Evolutionary conservation across 2,888 invertebrate species (phyloP).

Genomic region (Parascotia fuliginaria): DNA sequence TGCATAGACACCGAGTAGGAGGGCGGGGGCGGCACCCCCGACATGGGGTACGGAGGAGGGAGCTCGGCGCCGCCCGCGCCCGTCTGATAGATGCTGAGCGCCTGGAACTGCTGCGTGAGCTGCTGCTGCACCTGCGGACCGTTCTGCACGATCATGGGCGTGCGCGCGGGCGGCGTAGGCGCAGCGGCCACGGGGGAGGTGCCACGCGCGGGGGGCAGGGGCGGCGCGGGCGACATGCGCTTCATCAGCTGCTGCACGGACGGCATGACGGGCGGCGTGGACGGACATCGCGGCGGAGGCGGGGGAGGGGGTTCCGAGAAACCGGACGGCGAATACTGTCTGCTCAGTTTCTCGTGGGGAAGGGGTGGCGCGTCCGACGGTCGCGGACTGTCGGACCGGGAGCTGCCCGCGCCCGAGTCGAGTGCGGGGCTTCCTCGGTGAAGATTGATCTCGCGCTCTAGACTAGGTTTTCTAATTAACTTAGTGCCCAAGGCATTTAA

Average conservation of each 20-base stretch:
- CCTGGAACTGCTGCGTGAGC: conserved; percentile 95
- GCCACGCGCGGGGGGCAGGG: conserved; percentile 87
- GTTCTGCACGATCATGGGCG: conserved; percentile 93
- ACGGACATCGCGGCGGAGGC: conserved; percentile 90
- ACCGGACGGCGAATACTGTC: conserved; percentile 90
- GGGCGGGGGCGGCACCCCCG: conserved; percentile 90
- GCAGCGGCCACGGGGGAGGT: conserved; percentile 91
- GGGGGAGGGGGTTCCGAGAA: conserved; percentile 89
- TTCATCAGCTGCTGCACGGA: conserved; percentile 84
- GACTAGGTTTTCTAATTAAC: conserved; percentile 94
- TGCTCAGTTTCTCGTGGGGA: conserved; percentile 87
- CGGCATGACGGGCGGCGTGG: conserved; percentile 89
- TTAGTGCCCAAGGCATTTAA: conserved; percentile 88
- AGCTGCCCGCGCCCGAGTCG: conserved; percentile 95
- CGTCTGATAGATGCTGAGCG: conserved; percentile 90
- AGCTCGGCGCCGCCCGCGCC: conserved; percentile 87
- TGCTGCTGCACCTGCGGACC: conserved; percentile 94
- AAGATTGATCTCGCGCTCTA: conserved; percentile 92
- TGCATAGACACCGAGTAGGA: conserved; percentile 95
- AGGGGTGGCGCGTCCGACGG: conserved; percentile 86
- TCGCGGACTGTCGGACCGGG: conserved; percentile 95
- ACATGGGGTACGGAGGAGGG: conserved; percentile 89
- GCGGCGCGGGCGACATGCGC: conserved; percentile 88
- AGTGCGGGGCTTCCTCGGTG: conserved; percentile 94
- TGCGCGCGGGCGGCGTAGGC: conserved; percentile 84